Evolutionary conservation across 2,113 vertebrate genomes (phyloP).

Genomic region (Rhynchopsitta pachyrhyncha): DNA sequence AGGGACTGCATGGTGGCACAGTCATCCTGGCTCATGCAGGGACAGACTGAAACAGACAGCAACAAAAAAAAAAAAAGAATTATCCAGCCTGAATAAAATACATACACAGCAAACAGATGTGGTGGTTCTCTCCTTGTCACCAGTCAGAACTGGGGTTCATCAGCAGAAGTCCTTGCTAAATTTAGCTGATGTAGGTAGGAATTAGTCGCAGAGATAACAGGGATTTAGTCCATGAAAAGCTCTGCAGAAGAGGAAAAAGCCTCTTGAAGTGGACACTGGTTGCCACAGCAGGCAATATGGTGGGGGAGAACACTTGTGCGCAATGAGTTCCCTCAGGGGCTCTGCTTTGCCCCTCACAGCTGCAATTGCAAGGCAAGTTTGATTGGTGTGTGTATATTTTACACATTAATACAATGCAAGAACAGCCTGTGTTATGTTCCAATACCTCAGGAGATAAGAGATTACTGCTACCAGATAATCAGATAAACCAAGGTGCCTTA

Average conservation of each 20-base stretch:
- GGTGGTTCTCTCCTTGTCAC: background rate
- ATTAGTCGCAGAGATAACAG: background rate
- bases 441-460: background rate
- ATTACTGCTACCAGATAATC: conserved; percentile 17
- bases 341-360: background rate
- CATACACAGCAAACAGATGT: background rate
- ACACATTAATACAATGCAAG: background rate
- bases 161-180: background rate
- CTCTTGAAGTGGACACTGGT: background rate
- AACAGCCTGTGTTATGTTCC: background rate
- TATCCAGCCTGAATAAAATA: background rate
- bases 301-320: background rate
- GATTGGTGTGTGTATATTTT: background rate
- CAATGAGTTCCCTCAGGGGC: background rate
- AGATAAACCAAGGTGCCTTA: conserved; percentile 28
- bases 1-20: background rate
- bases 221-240: background rate
- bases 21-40: background rate
- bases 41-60: background rate
- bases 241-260: background rate
- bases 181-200: background rate
- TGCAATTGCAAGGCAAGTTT: background rate
- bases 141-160: background rate
- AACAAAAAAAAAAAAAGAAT: background rate
- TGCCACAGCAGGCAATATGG: background rate